These are phyloP conservation scores for Acleris laterana DNA, from an alignment of 2,888 invertebrate species.

Conservation along the genomic window DNA sequence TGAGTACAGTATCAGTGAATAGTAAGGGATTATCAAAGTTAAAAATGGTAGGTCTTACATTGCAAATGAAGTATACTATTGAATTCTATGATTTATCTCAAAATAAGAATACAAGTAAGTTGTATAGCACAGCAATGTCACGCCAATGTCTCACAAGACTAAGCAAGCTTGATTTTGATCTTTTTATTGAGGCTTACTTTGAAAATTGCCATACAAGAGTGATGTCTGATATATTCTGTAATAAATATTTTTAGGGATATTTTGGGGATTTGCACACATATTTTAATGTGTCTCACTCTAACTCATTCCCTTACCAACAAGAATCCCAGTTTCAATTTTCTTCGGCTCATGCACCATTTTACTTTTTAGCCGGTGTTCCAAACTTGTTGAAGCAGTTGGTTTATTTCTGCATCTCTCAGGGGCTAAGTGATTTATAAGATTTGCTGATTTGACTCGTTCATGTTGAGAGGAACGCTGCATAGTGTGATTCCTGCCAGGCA, in stretches of 20 bases:
- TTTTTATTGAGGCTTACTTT: too few relatives aligned
- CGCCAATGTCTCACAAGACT: constrained; percentile 19
- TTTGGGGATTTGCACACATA: too few relatives aligned
- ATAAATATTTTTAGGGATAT: too few relatives aligned
- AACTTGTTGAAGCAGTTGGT: constrained; percentile 49
- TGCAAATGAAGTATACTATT: not conserved
- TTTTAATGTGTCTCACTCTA: too few relatives aligned
- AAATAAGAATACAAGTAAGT: not conserved
- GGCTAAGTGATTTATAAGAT: constrained; percentile 83
- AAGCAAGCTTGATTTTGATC: not conserved
- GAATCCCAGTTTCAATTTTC: constrained; percentile 75
- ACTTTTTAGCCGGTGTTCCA: constrained; percentile 50
- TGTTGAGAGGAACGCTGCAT: constrained; percentile 69
- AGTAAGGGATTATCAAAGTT: not conserved
- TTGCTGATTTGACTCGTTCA: constrained; percentile 85
- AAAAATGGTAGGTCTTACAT: constrained; percentile 22
- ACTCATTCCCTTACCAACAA: constrained; percentile 63
- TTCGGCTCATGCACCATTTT: constrained; percentile 79
- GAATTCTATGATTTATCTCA: too few relatives aligned
- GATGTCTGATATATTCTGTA: too few relatives aligned
- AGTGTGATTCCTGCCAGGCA: constrained; percentile 59
- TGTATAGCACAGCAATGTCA: constrained; percentile 27
- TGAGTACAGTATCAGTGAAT: constrained; percentile 22
- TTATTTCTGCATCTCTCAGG: constrained; percentile 68
- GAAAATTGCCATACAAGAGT: too few relatives aligned